Evolutionary conservation across 2,888 invertebrate species (phyloP).

Genomic region (Baccha elongata): DNA sequence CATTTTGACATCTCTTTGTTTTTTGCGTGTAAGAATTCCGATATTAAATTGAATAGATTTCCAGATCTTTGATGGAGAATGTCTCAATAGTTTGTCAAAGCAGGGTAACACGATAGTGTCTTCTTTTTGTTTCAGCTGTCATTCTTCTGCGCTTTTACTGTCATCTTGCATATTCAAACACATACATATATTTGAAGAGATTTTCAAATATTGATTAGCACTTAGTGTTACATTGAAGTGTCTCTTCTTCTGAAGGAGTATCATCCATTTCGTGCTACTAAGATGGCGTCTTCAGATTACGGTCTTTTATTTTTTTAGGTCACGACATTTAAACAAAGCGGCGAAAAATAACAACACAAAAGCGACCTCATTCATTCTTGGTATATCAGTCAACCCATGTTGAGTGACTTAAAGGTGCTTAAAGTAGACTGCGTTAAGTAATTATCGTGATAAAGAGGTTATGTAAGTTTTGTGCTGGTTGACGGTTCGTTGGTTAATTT

Average conservation of each 20-base stretch:
- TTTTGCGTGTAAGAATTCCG: slow-evolving; percentile 42
- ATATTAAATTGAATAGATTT: slow-evolving; percentile 30
- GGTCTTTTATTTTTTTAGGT: slow-evolving; percentile 54
- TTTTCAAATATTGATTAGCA: slow-evolving; percentile 68
- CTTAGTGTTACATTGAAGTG: slow-evolving; percentile 44
- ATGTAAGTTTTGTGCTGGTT: slow-evolving; percentile 9
- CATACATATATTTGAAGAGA: slow-evolving; percentile 51
- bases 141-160: slow-evolving; percentile 30
- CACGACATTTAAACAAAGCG: slow-evolving; percentile 55
- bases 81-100: slow-evolving; percentile 14
- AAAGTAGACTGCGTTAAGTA: slow-evolving; percentile 15
- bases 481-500: neutral
- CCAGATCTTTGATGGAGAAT: neutral
- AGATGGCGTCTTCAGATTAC: slow-evolving; percentile 36
- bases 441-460: slow-evolving; percentile 24
- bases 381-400: slow-evolving; percentile 27
- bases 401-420: slow-evolving; percentile 40
- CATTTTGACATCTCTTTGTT: slow-evolving; percentile 51
- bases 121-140: neutral
- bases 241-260: slow-evolving; percentile 12
- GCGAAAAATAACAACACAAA: slow-evolving; percentile 21
- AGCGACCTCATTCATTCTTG: slow-evolving; percentile 38
- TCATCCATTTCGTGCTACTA: slow-evolving; percentile 33
- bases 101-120: neutral
- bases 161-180: slow-evolving; percentile 19